Base-by-base conservation (phyloP, 2,113 vertebrate species). In the Lepus europaeus region DNA sequence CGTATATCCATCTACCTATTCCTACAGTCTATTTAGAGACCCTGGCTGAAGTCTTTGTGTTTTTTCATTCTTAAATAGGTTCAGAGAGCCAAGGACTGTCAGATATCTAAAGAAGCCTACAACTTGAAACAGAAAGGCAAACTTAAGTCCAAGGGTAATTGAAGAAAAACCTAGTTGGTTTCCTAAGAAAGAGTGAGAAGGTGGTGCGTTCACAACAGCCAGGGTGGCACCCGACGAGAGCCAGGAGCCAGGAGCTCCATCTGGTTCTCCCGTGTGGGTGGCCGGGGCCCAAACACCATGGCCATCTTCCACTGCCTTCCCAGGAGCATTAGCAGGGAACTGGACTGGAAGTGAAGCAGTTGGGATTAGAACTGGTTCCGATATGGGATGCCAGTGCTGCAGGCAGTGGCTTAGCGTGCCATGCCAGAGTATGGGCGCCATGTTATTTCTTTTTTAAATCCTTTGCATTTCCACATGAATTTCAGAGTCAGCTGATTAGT, bases 51-150 rank as follows among this genome's bases (percentile, higher is more conserved):
- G 17, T 53, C 59, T 81, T 87, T 74, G 36, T 39, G 1, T n/a
- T 73, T 89, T 92, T 33, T 78, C 69, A 36, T 76, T 91, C 95
- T 77, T 79, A 64, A 83, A 64, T 63, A 6, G 68, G 27, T 12
- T 29, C 80, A 84, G 77, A 93, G 61, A 77, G 20, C 66, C 5
- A 31, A 64, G 17, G 13, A 14, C 53, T 59, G 31, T 8, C 27
- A 23, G 56, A 33, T 27, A 83, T 27, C 31, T 66, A 76, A 76
- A 82, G 79, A 72, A 93, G 68, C 25, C 27, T 74, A 23, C 0
- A 49, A n/a, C 36, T 81, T 76, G 63, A 89, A 81, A 85, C 53
- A 72, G 31, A 92, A 36, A 80, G n/a, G 17, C 66, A 74, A 72
- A 87, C 59, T 51, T 11, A 77, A 92, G 39, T 86, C 87, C 77